Percentiles rank a stretch among this genome's conserved stretches.
These are phyloP conservation scores for Stenchaetothrips biformis DNA, from an alignment of 2,888 invertebrate species.

Conservation along the genomic window DNA sequence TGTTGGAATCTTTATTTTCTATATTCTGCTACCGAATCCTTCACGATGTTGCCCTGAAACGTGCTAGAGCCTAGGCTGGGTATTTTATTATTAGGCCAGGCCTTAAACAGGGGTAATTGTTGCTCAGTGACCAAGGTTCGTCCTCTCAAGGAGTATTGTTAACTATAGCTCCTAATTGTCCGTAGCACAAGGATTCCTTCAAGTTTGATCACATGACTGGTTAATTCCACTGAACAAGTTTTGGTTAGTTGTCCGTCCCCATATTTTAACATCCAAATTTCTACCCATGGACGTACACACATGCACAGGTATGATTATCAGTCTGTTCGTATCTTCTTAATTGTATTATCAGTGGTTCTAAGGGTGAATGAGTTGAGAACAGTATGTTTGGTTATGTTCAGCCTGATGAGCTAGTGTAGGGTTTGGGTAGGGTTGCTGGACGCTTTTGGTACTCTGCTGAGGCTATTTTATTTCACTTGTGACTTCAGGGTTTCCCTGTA, in stretches of 20 bases:
- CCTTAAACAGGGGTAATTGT: neutral
- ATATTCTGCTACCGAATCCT: conserved; percentile 10
- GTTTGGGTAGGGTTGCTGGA: conserved; percentile 20
- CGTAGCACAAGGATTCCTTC: neutral
- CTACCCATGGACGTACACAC: conserved; percentile 19
- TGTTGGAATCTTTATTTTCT: neutral
- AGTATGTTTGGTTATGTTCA: conserved; percentile 19
- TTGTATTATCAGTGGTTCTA: conserved; percentile 13
- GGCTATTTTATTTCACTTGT: neutral
- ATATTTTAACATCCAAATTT: conserved; percentile 25
- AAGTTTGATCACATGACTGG: conserved; percentile 21
- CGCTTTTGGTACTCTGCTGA: neutral
- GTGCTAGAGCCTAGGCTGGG: conserved; percentile 22
- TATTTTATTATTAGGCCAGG: conserved; percentile 16
- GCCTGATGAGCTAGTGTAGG: conserved; percentile 16
- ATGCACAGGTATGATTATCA: conserved; percentile 18
- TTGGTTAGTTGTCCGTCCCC: conserved; percentile 20
- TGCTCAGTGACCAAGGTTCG: neutral
- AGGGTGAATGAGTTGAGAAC: neutral
- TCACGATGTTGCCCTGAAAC: conserved; percentile 18
- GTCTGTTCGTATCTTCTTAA: conserved; percentile 14
- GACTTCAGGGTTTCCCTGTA: neutral
- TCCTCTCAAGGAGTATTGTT: neutral
- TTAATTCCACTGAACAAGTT: conserved; percentile 23
- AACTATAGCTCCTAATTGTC: neutral